Percentiles rank a stretch among this genome's conserved stretches.
Conservation (phyloP, 2,113 vertebrate genomes). For the Drymodes brunneopygia region DNA sequence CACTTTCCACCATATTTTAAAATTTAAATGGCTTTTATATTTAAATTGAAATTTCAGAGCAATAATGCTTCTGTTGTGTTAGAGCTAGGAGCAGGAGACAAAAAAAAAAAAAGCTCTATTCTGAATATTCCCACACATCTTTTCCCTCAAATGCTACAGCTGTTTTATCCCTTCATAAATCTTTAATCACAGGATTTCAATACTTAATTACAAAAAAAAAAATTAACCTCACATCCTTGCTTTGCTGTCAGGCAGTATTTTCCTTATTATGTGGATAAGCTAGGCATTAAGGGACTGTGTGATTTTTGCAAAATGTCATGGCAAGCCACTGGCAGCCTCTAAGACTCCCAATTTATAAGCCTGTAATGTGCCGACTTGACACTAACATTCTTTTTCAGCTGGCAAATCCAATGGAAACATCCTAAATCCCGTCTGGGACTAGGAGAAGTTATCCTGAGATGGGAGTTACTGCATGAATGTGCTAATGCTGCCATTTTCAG, state of each 20-base stretch:
- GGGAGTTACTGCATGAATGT: not conserved
- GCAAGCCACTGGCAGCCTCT: not conserved
- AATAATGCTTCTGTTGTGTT: not conserved
- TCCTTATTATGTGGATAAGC: slow-evolving; percentile 18
- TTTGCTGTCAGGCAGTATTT: slow-evolving; percentile 35
- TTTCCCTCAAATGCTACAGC: not conserved
- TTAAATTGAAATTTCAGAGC: not conserved
- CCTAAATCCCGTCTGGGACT: not conserved
- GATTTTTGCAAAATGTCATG: not conserved
- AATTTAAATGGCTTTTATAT: slow-evolving; percentile 24
- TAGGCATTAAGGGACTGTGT: not conserved
- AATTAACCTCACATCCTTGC: not conserved
- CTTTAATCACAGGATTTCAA: slow-evolving; percentile 40
- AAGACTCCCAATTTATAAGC: not conserved
- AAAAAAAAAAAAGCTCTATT: not conserved
- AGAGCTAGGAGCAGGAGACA: not conserved
- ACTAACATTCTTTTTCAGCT: not conserved
- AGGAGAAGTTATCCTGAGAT: not conserved
- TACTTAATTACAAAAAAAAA: slow-evolving; percentile 48
- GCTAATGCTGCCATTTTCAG: not conserved
- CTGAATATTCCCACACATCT: slow-evolving; percentile 43
- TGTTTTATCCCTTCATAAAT: slow-evolving; percentile 28
- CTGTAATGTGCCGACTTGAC: not conserved
- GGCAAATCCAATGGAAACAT: not conserved
- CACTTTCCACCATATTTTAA: not conserved